phyloP scores from a whole-genome alignment of 2,888 invertebrate species.

The Portevinia maculata region DNA sequence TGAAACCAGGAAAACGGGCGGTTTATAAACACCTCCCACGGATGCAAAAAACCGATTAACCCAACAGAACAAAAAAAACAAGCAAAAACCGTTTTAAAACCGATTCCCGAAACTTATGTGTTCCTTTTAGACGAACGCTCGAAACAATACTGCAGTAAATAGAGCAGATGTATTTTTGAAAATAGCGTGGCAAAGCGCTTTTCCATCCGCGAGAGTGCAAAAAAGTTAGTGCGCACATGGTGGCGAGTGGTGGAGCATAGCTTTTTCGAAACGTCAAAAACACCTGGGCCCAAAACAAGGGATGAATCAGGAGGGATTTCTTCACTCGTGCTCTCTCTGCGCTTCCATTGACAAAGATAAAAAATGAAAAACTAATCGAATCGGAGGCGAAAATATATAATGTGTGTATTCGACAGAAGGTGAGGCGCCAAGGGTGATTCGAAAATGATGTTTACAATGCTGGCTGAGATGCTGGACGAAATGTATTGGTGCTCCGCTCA shows the following conservation, averaged over 20 bases:
- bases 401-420: conserved; percentile 29
- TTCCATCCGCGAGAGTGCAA: conserved; percentile 15
- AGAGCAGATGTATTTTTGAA: conserved; percentile 52
- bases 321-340: neutral
- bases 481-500: conserved; percentile 7
- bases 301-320: conserved; percentile 46
- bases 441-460: conserved; percentile 44
- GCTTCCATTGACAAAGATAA: conserved; percentile 58
- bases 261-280: conserved; percentile 72
- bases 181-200: conserved; percentile 55
- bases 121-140: conserved; percentile 52
- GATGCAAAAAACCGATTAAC: conserved; percentile 35
- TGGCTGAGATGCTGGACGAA: conserved; percentile 22
- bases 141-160: conserved; percentile 71
- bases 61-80: conserved; percentile 16
- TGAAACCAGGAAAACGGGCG: neutral
- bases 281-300: conserved; percentile 58
- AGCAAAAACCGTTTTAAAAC: conserved; percentile 40
- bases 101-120: conserved; percentile 54
- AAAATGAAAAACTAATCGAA: conserved; percentile 44
- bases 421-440: conserved; percentile 57
- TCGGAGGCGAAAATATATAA: conserved; percentile 15
- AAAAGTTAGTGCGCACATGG: conserved; percentile 39
- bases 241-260: conserved; percentile 29
- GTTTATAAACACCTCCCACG: conserved; percentile 6